A percentile compares a stretch with the other conserved stretches of the same genome.
These are phyloP conservation scores for Caenorhabditis becei DNA, from an alignment of 2,888 invertebrate genomes.

Conservation along the genomic window DNA sequence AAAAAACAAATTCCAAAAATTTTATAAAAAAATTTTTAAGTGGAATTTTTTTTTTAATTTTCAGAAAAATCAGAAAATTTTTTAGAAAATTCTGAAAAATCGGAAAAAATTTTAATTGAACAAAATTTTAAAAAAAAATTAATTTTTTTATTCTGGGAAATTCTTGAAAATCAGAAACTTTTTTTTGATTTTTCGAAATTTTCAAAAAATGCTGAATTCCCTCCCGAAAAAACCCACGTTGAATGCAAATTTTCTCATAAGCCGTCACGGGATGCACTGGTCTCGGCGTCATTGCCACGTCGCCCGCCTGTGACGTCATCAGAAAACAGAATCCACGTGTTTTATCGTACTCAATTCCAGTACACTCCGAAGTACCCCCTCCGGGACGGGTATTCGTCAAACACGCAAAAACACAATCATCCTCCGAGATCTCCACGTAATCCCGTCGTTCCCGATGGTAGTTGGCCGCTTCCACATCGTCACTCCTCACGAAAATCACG, in stretches of 20 bases:
- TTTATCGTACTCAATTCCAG: conserved; percentile 50
- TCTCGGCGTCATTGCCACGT: conserved; percentile 49
- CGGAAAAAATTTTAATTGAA: too few species aligned
- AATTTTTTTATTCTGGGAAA: too few species aligned
- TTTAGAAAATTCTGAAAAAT: too few species aligned
- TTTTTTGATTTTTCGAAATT: too few species aligned
- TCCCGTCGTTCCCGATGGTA: background rate
- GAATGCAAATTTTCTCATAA: conserved; percentile 62
- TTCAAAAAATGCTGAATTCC: too few species aligned
- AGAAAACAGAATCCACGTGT: conserved; percentile 53
- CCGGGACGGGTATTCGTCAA: conserved; percentile 51
- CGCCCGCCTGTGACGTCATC: conserved; percentile 32
- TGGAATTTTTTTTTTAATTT: too few species aligned
- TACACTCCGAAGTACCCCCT: conserved; percentile 48
- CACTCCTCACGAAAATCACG: conserved; percentile 54
- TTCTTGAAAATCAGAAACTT: too few species aligned
- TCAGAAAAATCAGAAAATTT: too few species aligned
- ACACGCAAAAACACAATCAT: conserved; percentile 64
- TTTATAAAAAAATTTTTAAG: too few species aligned
- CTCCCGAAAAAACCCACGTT: conserved; percentile 22
- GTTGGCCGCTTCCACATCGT: conserved; percentile 32
- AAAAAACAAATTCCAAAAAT: too few species aligned
- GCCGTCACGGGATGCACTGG: conserved; percentile 54
- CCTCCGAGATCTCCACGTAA: conserved; percentile 57
- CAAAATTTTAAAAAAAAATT: too few species aligned